phyloP scores from a whole-genome alignment of 2,797 vertebrate species.

The Fringilla coelebs region DNA sequence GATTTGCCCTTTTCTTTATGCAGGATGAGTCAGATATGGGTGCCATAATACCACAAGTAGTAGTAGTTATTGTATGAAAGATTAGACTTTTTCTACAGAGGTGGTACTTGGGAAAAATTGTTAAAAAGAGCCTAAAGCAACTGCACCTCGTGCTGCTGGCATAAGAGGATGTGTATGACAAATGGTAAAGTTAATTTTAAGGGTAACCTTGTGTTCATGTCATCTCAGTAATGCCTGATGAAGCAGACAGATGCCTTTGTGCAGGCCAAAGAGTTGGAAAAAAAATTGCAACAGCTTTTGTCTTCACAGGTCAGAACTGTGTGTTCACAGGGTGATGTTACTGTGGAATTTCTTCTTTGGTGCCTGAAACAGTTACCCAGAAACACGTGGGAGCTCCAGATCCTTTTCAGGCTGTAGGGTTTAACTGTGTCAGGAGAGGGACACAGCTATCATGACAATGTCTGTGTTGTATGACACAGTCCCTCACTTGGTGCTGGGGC shows the following conservation, averaged over 20 bases:
- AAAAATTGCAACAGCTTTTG: background rate
- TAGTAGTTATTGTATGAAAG: background rate
- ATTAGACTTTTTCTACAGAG: background rate
- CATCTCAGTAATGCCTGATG: background rate
- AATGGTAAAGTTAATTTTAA: background rate
- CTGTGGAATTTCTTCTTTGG: background rate
- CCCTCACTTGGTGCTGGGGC: background rate
- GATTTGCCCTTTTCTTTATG: background rate
- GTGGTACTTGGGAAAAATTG: background rate
- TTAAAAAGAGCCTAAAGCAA: background rate
- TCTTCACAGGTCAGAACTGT: background rate
- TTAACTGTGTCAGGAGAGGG: background rate
- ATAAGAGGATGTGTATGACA: background rate
- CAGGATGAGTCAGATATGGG: background rate
- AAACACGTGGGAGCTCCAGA: background rate
- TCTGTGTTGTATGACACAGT: rapidly evolving
- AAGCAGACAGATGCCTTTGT: rapidly evolving
- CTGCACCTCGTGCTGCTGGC: background rate
- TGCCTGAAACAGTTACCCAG: background rate
- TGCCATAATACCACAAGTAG: background rate
- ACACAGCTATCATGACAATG: background rate
- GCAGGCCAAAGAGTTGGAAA: background rate
- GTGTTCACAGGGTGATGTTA: background rate
- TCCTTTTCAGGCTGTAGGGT: background rate
- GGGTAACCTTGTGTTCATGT: background rate